Evolutionary conservation across 2,797 vertebrate species (phyloP), one percentile per base, ranked within the genome.

Genomic region (Masticophis lateralis): DNA sequence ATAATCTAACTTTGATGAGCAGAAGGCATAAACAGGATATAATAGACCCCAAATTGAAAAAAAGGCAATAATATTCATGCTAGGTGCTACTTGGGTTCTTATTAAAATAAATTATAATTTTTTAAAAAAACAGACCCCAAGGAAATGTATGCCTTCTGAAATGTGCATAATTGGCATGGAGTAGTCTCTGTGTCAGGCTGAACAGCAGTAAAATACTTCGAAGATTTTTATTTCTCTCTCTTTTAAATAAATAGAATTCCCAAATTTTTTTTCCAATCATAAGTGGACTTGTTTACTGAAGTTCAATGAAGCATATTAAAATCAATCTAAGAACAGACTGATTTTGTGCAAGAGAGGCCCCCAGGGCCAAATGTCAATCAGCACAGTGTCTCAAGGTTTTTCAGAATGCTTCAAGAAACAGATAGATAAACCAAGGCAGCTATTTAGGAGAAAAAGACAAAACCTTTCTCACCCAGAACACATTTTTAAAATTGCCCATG

Each of bases 271-370:
- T 79, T 93, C 74, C 74, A 37, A 20, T 93, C 92, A 92, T 95
- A 95, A 96, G 94, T 89, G 94, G 91, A 88, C 91, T 93, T 96
- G 94, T 97, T 97, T 97, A 96, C 95, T 92, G 92, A 94, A 96
- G 95, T 93, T 91, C 95, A 95, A 63, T 88, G 92, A 93, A 97
- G 89, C 95, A 95, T 96, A 87, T 43, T 96, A 94, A 95, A 95
- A 60, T 92, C 87, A 92, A 90, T 86, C 91, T 94, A 95, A 96
- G 88, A 88, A 92, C 28, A 88, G 37, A 16, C 66, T 92, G 22
- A 93, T 94, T 94, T 90, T 87, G 59, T 88, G 91, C 53, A 93
- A 28, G 63, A 74, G 60, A 94, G 55, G 90, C 11, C 27, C 59
- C 59, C 93, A 6, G 88, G 51, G 66, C 90, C 14, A 95, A 74